Evolutionary conservation across 23 tunicate genomes (phyloP).

Genomic region (Ciona savignyi): DNA sequence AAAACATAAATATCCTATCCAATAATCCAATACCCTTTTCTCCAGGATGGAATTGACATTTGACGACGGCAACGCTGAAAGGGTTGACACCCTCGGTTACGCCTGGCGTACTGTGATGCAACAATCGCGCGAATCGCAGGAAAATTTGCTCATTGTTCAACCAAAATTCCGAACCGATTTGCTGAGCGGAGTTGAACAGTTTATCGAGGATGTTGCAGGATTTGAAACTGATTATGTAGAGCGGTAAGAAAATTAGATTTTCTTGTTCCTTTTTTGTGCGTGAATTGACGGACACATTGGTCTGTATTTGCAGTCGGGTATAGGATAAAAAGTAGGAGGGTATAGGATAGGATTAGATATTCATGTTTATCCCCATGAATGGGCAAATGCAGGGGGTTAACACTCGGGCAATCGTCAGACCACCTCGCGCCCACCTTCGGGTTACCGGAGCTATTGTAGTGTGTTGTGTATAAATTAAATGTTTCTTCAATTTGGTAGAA

Average conservation of each 20-base stretch:
- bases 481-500: too few species aligned
- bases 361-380: too few species aligned
- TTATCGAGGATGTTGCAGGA: conserved; percentile 44
- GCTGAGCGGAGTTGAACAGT: conserved; percentile 39
- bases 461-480: too few species aligned
- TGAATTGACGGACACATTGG: background rate
- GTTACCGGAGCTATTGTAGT: too few species aligned
- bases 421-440: too few species aligned
- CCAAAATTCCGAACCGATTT: conserved; percentile 63
- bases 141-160: conserved; percentile 42
- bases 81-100: conserved; percentile 92
- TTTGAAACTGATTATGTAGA: conserved; percentile 56
- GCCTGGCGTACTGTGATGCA: conserved; percentile 76
- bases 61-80: conserved; percentile 90
- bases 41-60: conserved; percentile 71
- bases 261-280: too few species aligned
- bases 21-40: background rate
- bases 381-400: too few species aligned
- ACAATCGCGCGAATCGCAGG: conserved; percentile 76
- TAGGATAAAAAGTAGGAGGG: background rate
- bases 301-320: background rate
- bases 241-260: conserved; percentile 32
- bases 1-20: too few species aligned
- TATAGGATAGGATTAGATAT: too few species aligned
- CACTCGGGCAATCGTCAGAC: too few species aligned